Evolutionary conservation across 1,140 invertebrate species (phyloP).

Genomic region (Apis dorsata): DNA sequence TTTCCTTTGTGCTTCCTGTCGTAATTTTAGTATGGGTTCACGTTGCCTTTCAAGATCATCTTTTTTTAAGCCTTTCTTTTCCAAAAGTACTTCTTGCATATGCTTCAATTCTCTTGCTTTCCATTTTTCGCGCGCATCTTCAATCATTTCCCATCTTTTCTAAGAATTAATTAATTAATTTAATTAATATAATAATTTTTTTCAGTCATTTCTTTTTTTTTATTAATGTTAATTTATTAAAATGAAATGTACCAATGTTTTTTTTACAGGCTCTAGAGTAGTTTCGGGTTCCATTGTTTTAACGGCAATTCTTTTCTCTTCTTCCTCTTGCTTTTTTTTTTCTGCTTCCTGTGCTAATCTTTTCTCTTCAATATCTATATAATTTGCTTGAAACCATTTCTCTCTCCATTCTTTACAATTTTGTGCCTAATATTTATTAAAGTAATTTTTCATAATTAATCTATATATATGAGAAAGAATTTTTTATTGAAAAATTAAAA

Average conservation of each 20-base stretch:
- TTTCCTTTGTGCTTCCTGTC: slow-evolving; percentile 74
- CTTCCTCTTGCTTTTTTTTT: slow-evolving; percentile 48
- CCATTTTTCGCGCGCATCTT: slow-evolving; percentile 74
- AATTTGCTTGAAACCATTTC: slow-evolving; percentile 53
- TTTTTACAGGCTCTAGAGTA: background rate
- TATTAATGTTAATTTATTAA: background rate
- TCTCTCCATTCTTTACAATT: slow-evolving; percentile 63
- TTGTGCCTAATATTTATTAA: slow-evolving; percentile 49
- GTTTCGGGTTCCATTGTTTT: slow-evolving; percentile 47
- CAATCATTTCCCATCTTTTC: slow-evolving; percentile 70
- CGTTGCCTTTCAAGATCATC: slow-evolving; percentile 77
- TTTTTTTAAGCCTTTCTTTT: slow-evolving; percentile 77
- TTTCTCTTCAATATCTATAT: slow-evolving; percentile 42
- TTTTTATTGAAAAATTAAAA: background rate
- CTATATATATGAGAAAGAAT: background rate
- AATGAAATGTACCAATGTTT: slow-evolving; percentile 3
- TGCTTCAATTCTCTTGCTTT: slow-evolving; percentile 74
- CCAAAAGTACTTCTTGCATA: slow-evolving; percentile 78
- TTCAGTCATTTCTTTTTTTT: background rate
- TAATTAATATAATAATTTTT: background rate
- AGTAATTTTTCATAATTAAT: background rate
- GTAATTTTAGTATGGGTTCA: slow-evolving; percentile 75
- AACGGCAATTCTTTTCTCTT: slow-evolving; percentile 46
- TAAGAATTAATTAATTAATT: background rate
- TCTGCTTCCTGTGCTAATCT: slow-evolving; percentile 47